Evolutionary conservation across 2,797 vertebrate species (phyloP).

Genomic region (Anomalospiza imberbis): DNA sequence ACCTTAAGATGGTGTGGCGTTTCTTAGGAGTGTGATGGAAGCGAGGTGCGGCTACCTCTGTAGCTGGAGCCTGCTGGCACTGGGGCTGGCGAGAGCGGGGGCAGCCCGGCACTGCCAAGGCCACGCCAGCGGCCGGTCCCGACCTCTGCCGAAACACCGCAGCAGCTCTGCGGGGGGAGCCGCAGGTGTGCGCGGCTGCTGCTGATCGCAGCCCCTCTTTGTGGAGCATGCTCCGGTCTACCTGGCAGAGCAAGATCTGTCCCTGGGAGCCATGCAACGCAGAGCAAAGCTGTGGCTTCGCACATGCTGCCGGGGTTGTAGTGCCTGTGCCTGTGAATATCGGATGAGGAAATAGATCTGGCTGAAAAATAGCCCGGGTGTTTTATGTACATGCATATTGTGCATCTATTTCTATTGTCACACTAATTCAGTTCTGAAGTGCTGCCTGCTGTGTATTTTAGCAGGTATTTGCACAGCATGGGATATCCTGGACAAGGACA

Average conservation of each 20-base stretch:
- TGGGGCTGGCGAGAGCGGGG: background rate
- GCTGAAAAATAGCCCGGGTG: background rate
- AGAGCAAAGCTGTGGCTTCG: background rate
- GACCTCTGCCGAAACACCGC: rapidly evolving
- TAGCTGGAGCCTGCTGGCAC: background rate
- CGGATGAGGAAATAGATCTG: background rate
- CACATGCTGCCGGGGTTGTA: rapidly evolving
- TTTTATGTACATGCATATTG: rapidly evolving
- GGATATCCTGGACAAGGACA: background rate
- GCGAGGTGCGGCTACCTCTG: rapidly evolving
- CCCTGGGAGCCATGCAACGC: rapidly evolving
- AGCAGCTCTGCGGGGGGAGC: rapidly evolving
- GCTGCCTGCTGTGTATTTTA: background rate
- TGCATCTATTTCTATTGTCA: background rate
- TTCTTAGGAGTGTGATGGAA: background rate
- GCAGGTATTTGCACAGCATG: background rate
- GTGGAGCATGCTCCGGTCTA: background rate
- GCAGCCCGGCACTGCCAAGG: background rate
- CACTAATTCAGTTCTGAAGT: background rate
- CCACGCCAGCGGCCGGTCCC: rapidly evolving
- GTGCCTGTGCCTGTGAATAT: background rate
- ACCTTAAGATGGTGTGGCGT: rapidly evolving
- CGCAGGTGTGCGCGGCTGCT: too few species aligned
- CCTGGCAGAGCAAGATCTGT: background rate
- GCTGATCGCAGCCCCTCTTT: rapidly evolving